Evolutionary conservation across 2,888 invertebrate genomes (phyloP), one percentile per base, ranked within the genome.

Genomic region (Synanthedon andrenaeformis): DNA sequence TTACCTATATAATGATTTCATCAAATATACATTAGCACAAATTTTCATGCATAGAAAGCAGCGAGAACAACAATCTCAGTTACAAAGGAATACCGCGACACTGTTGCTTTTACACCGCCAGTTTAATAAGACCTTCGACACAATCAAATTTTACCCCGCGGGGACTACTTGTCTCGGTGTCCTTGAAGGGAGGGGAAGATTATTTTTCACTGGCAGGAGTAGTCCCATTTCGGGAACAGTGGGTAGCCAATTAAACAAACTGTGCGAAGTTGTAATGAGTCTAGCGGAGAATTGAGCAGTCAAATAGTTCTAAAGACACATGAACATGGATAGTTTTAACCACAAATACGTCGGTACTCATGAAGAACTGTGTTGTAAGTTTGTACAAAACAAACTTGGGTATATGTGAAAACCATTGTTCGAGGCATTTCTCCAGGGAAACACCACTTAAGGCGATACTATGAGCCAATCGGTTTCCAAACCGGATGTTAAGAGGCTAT

Each of bases 181-280:
- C 17, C 17, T 52, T 51, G 41, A 53, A 49, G 35, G 49, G 51
- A 6, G 45, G 14, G 23, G 53, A 17, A 17, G 51, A n/a, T 53
- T 51, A 55, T 51, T 14, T 55, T 54, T 58, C 51, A 55, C 45
- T 59, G 54, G 58, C 51, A 51, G 13, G 49, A 41, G 23, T 55
- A 17, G 49, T 49, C 45, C 45, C 19, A 49, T 53, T 53, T 52
- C 50, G 52, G 42, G 49, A 49, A 49, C 53, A 55, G 51, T 55
- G 60, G 58, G 53, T 58, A 58, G 58, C 63, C 64, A 66, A 65
- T 64, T 64, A 65, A 61, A 59, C 61, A 60, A 62, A 62, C 59
- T 61, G 58, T 56, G 56, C 57, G 54, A 67, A 67, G 58, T 67
- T 66, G 63, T 66, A 66, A 67, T 65, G 64, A 64, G 64, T 59